These are phyloP conservation scores for Acanthosepion lycidas DNA, from an alignment of 2,888 invertebrate species.

Conservation along the genomic window DNA sequence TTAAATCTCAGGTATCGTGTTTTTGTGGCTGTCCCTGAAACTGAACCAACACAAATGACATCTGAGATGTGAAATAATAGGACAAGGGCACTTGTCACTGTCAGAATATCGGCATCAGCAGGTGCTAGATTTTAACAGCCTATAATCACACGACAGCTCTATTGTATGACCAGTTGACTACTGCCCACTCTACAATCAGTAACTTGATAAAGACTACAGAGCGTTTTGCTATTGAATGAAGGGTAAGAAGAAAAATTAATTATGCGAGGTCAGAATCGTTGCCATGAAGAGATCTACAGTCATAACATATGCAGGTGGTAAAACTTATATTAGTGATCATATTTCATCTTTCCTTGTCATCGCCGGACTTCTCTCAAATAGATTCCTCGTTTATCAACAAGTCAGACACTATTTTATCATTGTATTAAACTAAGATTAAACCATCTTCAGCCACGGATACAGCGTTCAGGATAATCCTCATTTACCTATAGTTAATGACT, in stretches of 20 bases:
- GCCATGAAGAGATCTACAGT: neutral
- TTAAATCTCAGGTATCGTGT: too few relatives aligned
- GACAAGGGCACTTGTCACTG: neutral
- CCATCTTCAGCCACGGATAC: too few relatives aligned
- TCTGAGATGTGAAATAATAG: too few relatives aligned
- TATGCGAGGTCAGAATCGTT: neutral
- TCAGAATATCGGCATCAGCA: neutral
- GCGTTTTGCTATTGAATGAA: neutral
- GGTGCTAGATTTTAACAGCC: neutral
- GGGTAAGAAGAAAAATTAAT: neutral
- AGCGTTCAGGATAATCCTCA: too few relatives aligned
- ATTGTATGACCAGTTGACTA: constrained; percentile 15
- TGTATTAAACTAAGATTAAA: too few relatives aligned
- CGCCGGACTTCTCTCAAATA: neutral
- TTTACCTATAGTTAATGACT: too few relatives aligned
- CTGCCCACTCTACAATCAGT: neutral
- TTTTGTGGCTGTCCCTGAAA: too few relatives aligned
- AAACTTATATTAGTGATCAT: neutral
- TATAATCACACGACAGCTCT: neutral
- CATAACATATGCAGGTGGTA: neutral
- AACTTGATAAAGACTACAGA: neutral
- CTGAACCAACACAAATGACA: too few relatives aligned
- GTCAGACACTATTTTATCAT: neutral
- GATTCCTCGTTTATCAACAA: neutral
- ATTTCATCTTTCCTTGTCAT: neutral